Percentiles rank a stretch among this genome's conserved stretches.
These are phyloP conservation scores for Platygyra sinensis DNA, from an alignment of 64 coral and sea anemone genomes.

Conservation along the genomic window DNA sequence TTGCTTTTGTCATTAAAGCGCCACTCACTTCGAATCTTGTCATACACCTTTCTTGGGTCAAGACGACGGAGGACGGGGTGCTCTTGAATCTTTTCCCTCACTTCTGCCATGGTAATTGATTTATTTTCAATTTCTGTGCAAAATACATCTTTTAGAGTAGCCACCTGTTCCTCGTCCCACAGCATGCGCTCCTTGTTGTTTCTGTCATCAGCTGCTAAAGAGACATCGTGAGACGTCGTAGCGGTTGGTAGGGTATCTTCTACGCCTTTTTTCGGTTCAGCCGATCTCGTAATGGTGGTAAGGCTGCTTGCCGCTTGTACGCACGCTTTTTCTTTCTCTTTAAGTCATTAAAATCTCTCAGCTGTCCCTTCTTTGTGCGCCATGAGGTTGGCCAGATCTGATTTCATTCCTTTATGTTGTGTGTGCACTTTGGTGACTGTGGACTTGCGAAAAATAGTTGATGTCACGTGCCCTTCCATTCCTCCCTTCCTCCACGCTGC, in stretches of 20 bases:
- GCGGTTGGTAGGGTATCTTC: neutral
- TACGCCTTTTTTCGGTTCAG: neutral
- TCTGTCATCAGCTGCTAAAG: neutral
- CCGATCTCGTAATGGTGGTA: constrained; percentile 21
- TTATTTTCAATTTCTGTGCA: constrained; percentile 39
- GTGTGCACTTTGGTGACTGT: constrained; percentile 48
- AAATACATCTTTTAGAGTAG: constrained; percentile 22
- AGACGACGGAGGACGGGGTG: constrained; percentile 2
- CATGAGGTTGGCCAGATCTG: constrained; percentile 58
- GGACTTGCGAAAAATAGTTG: constrained; percentile 56
- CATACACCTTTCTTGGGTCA: constrained; percentile 26
- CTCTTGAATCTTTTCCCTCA: constrained; percentile 35
- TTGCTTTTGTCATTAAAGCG: neutral
- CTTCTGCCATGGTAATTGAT: constrained; percentile 42
- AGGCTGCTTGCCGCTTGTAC: constrained; percentile 53
- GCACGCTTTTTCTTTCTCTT: constrained; percentile 54
- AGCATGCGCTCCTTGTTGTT: neutral
- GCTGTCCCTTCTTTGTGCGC: constrained; percentile 59
- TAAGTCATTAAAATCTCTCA: constrained; percentile 53
- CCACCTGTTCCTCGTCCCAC: constrained; percentile 39
- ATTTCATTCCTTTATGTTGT: constrained; percentile 32
- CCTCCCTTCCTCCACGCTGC: too few relatives aligned
- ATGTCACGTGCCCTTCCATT: neutral
- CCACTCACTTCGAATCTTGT: constrained; percentile 59
- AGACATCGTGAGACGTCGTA: neutral